Evolutionary conservation across 2,888 invertebrate genomes (phyloP).

Genomic region (Molorchus minor): DNA sequence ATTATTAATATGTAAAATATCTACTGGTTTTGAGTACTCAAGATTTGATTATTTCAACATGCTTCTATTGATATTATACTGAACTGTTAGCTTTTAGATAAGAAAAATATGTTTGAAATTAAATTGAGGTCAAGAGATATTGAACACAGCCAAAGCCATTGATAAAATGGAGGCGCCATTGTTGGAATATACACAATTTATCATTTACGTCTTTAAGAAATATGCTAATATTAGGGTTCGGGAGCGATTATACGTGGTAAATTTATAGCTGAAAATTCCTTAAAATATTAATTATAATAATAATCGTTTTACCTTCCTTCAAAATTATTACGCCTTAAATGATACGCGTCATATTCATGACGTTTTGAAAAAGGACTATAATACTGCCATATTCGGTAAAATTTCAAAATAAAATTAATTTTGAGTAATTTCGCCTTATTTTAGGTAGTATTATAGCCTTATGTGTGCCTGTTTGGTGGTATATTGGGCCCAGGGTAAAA

Average conservation of each 20-base stretch:
- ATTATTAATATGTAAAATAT: not conserved
- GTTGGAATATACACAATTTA: conserved; percentile 38
- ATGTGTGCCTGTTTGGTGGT: conserved; percentile 36
- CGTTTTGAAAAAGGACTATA: conserved; percentile 43
- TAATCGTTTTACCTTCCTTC: conserved; percentile 48
- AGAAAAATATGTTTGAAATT: conserved; percentile 25
- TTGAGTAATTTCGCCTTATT: conserved; percentile 31
- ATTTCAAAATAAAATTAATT: conserved; percentile 31
- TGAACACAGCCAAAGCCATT: conserved; percentile 48
- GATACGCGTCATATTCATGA: conserved; percentile 49
- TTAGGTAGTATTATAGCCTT: conserved; percentile 38
- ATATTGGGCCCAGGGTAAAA: conserved; percentile 29
- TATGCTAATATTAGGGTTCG: conserved; percentile 57
- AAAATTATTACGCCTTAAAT: conserved; percentile 38
- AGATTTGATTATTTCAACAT: conserved; percentile 28
- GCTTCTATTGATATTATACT: conserved; percentile 23
- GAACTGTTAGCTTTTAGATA: conserved; percentile 28
- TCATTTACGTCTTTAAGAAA: conserved; percentile 47
- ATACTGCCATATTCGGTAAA: conserved; percentile 39
- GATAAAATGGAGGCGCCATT: conserved; percentile 44
- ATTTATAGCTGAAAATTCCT: conserved; percentile 33
- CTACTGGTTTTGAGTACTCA: not conserved
- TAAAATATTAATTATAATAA: conserved; percentile 39
- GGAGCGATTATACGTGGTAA: conserved; percentile 43
- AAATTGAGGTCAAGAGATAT: conserved; percentile 28